phyloP scores from a whole-genome alignment of 2,888 invertebrate genomes.

The Fragum sueziense region DNA sequence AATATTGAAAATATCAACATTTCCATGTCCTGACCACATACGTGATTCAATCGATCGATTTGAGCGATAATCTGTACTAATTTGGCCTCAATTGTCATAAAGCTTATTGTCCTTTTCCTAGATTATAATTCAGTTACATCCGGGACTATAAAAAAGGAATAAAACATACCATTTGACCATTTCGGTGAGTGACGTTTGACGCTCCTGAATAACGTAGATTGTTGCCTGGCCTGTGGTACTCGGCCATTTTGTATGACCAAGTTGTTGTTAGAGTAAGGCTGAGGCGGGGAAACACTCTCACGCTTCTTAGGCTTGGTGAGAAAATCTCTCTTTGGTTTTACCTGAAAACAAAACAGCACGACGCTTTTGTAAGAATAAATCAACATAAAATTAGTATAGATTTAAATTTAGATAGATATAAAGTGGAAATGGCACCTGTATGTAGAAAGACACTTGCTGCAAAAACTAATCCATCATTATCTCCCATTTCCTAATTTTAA shows the following conservation, averaged over 20 bases:
- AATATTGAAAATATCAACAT: no score
- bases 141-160: no score
- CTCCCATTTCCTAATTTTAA: no score
- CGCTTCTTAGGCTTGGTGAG: constrained; percentile 14
- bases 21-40: no score
- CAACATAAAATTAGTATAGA: not conserved
- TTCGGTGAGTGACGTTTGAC: constrained; percentile 31
- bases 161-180: constrained; percentile 11
- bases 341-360: not conserved
- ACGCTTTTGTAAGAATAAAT: not conserved
- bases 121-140: no score
- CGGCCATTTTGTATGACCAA: constrained; percentile 52
- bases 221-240: constrained; percentile 53
- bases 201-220: constrained; percentile 53
- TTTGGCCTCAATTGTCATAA: no score
- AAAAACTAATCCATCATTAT: no score
- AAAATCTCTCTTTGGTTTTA: constrained; percentile 24
- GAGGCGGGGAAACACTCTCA: constrained; percentile 17
- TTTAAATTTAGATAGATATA: not conserved
- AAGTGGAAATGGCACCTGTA: not conserved
- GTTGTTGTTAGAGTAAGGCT: constrained; percentile 35
- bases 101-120: no score
- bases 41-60: no score
- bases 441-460: no score
- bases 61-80: no score